Evolutionary conservation across 2,113 vertebrate genomes (phyloP).

Genomic region (Helogale parvula): DNA sequence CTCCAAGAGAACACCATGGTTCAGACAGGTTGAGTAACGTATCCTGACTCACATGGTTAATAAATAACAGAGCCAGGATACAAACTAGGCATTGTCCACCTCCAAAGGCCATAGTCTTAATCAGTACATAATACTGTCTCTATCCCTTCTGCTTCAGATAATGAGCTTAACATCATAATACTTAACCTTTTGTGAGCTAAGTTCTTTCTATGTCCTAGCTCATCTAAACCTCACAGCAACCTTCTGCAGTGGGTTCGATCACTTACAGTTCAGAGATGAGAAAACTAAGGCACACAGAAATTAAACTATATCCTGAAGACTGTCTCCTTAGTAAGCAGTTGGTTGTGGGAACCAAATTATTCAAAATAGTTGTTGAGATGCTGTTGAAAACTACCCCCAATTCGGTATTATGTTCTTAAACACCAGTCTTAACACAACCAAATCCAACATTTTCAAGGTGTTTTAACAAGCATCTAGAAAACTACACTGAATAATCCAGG

Average conservation of each 20-base stretch:
- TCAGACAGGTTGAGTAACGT: neutral
- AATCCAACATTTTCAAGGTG: neutral
- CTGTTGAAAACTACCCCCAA: neutral
- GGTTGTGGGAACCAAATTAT: neutral
- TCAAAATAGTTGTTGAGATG: neutral
- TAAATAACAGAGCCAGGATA: neutral
- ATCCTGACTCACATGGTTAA: neutral
- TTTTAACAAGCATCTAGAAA: conserved; percentile 16
- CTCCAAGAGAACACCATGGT: neutral
- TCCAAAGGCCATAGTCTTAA: neutral
- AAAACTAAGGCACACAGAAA: neutral
- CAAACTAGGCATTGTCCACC: neutral
- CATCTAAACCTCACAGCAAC: neutral
- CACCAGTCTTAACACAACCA: neutral
- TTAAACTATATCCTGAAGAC: neutral
- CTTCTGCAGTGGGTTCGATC: neutral
- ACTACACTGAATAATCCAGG: neutral
- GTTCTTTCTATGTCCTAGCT: neutral
- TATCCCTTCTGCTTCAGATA: neutral
- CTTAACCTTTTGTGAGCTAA: neutral
- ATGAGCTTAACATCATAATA: neutral
- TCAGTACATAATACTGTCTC: neutral
- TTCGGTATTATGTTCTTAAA: neutral
- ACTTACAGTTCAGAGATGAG: neutral
- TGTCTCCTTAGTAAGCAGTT: neutral